Conservation (phyloP, 2,888 invertebrate species). For the Drosophila conformis region DNA sequence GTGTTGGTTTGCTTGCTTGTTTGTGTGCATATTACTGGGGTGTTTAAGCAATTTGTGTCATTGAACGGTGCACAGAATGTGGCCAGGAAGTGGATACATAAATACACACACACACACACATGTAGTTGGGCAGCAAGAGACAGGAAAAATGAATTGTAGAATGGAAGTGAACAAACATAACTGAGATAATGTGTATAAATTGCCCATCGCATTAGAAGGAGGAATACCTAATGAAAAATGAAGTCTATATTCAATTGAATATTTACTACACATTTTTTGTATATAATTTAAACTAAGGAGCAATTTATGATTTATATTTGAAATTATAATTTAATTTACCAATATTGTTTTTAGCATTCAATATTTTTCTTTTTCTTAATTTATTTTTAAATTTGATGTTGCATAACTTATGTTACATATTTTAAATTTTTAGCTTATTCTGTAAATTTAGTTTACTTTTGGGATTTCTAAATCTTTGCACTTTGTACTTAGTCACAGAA, state of each 20-base stretch:
- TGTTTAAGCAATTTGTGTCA: conserved; percentile 72
- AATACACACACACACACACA: background rate
- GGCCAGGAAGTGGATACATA: conserved; percentile 64
- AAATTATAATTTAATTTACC: background rate
- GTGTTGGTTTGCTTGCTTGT: conserved; percentile 17
- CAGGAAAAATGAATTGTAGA: conserved; percentile 18
- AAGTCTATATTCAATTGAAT: conserved; percentile 15
- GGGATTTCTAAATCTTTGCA: background rate
- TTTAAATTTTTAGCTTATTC: background rate
- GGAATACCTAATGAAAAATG: background rate
- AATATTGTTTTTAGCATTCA: background rate
- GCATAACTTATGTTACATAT: accelerated
- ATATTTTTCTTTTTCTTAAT: background rate
- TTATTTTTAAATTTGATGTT: background rate
- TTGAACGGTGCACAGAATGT: conserved; percentile 70
- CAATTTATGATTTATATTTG: background rate
- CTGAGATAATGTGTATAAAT: conserved; percentile 7
- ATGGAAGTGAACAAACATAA: conserved; percentile 33
- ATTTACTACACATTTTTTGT: conserved; percentile 5
- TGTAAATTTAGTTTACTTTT: background rate
- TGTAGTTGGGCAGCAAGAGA: background rate
- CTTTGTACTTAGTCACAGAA: conserved; percentile 5
- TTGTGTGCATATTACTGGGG: conserved; percentile 42
- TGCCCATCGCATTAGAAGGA: background rate
- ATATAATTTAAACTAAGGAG: background rate